These are phyloP conservation scores for Silurus meridionalis DNA, from an alignment of 2,113 vertebrate genomes.

Conservation along the genomic window DNA sequence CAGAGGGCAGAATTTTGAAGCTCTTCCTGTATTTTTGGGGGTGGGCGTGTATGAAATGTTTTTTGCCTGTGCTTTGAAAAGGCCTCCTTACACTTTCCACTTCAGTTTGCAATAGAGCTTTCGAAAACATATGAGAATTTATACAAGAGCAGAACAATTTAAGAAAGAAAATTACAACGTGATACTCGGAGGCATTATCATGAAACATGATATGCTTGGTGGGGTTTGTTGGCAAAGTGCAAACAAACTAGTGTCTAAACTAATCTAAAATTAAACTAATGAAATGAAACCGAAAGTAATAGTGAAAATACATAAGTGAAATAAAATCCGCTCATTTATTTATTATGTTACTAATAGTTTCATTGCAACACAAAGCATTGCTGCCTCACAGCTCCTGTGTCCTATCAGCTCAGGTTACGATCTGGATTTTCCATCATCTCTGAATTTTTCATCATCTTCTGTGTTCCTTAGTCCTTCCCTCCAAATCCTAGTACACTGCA, in stretches of 20 bases:
- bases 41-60: not conserved
- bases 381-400: not conserved
- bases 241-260: not conserved
- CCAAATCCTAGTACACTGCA: not conserved
- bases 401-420: not conserved
- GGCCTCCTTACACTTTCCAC: not conserved
- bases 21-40: constrained; percentile 15
- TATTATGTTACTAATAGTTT: not conserved
- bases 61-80: constrained; percentile 11
- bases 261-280: not conserved
- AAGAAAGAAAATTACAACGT: not conserved
- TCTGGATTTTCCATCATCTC: not conserved
- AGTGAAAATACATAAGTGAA: not conserved
- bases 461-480: not conserved
- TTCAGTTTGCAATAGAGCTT: constrained; percentile 27
- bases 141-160: not conserved
- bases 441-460: too few species aligned
- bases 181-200: not conserved
- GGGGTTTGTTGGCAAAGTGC: not conserved
- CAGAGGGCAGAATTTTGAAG: constrained; percentile 13
- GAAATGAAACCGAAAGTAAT: not conserved
- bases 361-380: not conserved
- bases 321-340: not conserved
- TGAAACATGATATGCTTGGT: not conserved
- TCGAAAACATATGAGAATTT: constrained; percentile 31